Evolutionary conservation across 64 coral and sea anemone species (phyloP), one percentile per base, ranked within the genome.

Genomic region (Montipora cactus): DNA sequence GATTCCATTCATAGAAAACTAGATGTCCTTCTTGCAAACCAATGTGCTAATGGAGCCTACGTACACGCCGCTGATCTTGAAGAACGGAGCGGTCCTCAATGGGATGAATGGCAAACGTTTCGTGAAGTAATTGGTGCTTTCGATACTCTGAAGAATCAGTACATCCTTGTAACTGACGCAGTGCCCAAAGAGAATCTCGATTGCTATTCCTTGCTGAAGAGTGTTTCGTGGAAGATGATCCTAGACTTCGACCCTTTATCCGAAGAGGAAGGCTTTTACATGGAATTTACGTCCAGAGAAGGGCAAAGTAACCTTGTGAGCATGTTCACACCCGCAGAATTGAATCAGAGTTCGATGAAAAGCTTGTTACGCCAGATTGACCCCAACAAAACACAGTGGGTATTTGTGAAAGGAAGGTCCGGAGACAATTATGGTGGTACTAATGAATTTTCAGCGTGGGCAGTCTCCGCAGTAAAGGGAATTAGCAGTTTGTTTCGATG

Each of bases 401-500:
- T 95, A n/a, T 95, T 95, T 92, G 89, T 92, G 13, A 92, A 92
- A 61, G 94, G 78, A 67, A 67, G 90, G n/a, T 46, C 87, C 25
- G 44, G 73, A 44, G 90, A 92, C 48, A 74, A 22, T 6, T 67
- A 92, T 37, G 49, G 78, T 68, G 47, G 44, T 3, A 20, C 84
- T 22, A 70, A 68, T 47, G 12, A 45, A 1, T 89, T 92, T 66
- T 45, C 50, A 7, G 18, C 76, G 13, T 95, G 94, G 94, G 70
- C 92, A 64, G 44, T 11, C 19, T 18, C 16, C 9, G 22, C 84
- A 3, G 58, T 83, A 0, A 84, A 79, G 50, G 61, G 75, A 4
- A 92, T 95, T 4, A 83, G 7, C 20, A 66, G 51, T 7, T 68
- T 95, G 28, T 92, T 95, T 59, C 10, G 84, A 3, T 92, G 94